Evolutionary conservation across 2,888 invertebrate genomes (phyloP).

Genomic region (Acanthococcus lagerstroemiae): DNA sequence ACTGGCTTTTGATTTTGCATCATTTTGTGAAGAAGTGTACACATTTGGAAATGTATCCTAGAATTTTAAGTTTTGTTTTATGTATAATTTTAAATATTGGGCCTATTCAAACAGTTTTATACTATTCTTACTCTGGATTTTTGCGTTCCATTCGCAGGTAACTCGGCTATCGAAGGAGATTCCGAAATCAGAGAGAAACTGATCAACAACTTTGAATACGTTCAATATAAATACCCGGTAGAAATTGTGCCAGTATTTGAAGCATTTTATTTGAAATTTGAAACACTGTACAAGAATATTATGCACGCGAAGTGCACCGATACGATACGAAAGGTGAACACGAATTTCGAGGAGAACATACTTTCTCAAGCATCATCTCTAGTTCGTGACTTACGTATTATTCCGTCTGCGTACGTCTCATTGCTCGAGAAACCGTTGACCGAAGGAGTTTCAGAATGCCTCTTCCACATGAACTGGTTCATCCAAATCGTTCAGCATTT

Average conservation of each 20-base stretch:
- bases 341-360: neutral
- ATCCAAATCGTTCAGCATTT: neutral
- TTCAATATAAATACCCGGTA: neutral
- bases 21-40: neutral
- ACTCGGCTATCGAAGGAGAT: neutral
- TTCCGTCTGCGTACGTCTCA: neutral
- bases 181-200: neutral
- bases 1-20: no score
- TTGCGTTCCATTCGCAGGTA: no score
- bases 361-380: neutral
- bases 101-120: no score
- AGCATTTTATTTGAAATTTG: constrained; percentile 3
- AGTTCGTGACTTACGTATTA: neutral
- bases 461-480: constrained; percentile 5
- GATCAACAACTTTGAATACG: neutral
- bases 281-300: constrained; percentile 11
- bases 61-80: no score
- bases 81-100: no score
- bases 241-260: constrained; percentile 18
- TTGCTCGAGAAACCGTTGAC: neutral
- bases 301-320: neutral
- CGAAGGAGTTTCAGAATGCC: neutral
- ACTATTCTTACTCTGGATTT: no score
- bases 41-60: no score
- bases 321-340: neutral